Percentiles rank a stretch among this genome's conserved stretches.
Evolutionary conservation across 2,113 vertebrate species (phyloP).

Genomic region (Ciconia maguari): DNA sequence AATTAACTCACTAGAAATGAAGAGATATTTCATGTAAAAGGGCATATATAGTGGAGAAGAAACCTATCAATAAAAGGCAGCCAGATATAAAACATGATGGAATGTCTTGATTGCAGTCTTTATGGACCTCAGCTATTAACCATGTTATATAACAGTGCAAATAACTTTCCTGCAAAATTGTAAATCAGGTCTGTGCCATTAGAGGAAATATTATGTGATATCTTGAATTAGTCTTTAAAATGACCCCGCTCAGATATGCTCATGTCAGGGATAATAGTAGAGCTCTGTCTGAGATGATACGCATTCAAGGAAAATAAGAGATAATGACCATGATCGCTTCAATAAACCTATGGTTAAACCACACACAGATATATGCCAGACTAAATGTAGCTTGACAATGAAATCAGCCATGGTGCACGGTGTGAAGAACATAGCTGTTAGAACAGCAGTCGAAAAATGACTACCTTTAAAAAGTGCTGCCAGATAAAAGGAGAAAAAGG

Average conservation of each 20-base stretch:
- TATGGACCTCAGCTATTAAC: neutral
- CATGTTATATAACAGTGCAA: neutral
- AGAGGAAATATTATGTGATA: neutral
- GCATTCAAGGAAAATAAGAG: neutral
- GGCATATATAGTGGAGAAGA: neutral
- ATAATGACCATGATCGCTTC: neutral
- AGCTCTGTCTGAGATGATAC: neutral
- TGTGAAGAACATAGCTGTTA: neutral
- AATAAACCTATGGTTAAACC: constrained; percentile 21
- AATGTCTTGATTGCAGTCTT: neutral
- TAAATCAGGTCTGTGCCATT: neutral
- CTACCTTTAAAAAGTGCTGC: neutral
- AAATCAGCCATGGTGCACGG: neutral
- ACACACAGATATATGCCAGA: neutral
- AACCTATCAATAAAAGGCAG: neutral
- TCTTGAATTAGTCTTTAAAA: constrained; percentile 34
- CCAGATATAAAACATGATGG: neutral
- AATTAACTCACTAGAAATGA: neutral
- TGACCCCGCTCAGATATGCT: neutral
- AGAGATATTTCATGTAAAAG: neutral
- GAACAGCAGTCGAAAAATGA: neutral
- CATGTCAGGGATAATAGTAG: neutral
- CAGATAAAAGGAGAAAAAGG: neutral
- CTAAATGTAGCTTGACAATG: constrained; percentile 12
- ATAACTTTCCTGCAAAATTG: neutral